phyloP scores from a whole-genome alignment of 2,113 vertebrate genomes.

The Coptodon rendalli region DNA sequence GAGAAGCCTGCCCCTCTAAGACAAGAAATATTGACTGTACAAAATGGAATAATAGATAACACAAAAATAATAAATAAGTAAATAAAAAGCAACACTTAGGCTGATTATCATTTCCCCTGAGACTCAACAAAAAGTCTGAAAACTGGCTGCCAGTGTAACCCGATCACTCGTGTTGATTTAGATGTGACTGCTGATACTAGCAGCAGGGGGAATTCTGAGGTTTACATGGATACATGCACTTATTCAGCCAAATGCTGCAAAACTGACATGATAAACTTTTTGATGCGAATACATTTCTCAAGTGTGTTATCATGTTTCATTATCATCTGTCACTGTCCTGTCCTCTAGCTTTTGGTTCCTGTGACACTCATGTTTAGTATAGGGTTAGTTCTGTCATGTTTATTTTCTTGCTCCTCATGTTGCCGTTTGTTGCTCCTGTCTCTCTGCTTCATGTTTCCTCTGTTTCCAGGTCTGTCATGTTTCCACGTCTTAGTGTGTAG shows the following conservation, averaged over 20 bases:
- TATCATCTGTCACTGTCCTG: fast-evolving
- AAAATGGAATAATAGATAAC: background rate
- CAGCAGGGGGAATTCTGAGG: fast-evolving
- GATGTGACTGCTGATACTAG: background rate
- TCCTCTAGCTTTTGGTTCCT: background rate
- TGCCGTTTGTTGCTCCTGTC: too few species aligned
- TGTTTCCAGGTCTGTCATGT: background rate
- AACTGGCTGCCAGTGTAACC: background rate
- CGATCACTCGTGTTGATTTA: background rate
- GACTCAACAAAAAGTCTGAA: background rate
- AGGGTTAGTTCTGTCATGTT: background rate
- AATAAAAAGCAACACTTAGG: background rate
- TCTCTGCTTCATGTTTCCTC: background rate
- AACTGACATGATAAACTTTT: fast-evolving
- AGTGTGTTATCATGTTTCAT: background rate
- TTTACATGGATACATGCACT: background rate
- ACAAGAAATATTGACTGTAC: background rate
- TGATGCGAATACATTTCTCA: background rate
- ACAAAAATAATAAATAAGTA: background rate
- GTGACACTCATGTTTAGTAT: background rate
- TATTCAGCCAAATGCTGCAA: background rate
- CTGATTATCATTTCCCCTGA: background rate
- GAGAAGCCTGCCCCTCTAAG: background rate
- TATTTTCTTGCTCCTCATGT: too few species aligned
- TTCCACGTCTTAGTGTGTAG: background rate